phyloP scores from a whole-genome alignment of 2,888 invertebrate genomes.

The Rotaria socialis region DNA sequence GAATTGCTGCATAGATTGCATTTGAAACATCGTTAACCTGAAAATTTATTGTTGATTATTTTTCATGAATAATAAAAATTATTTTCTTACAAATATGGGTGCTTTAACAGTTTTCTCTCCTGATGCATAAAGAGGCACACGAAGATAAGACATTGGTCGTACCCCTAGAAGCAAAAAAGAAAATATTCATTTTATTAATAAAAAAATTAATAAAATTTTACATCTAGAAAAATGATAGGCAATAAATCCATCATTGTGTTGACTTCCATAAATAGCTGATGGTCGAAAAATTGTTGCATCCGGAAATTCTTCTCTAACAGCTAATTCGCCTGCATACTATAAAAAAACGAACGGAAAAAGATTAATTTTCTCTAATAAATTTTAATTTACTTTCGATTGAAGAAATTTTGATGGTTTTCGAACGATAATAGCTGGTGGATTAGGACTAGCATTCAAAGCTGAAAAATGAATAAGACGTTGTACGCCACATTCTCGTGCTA shows the following conservation, averaged over 20 bases:
- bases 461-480: conserved; percentile 87
- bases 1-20: conserved; percentile 40
- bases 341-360: background rate
- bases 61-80: background rate
- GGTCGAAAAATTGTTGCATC: conserved; percentile 87
- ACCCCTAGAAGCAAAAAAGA: background rate
- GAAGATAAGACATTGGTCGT: background rate
- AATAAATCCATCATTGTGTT: conserved; percentile 8
- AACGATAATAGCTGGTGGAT: conserved; percentile 64
- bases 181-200: background rate
- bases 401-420: conserved; percentile 51
- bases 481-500: conserved; percentile 74
- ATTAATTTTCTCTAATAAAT: conserved; percentile 43
- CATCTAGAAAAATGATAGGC: conserved; percentile 10
- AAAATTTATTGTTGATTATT: conserved; percentile 26
- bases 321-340: conserved; percentile 74
- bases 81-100: conserved; percentile 41
- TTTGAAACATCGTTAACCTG: conserved; percentile 43
- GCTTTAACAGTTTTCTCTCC: conserved; percentile 45
- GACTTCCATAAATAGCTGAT: conserved; percentile 80
- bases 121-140: conserved; percentile 42
- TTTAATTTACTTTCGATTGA: conserved; percentile 52
- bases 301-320: conserved; percentile 88
- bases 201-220: background rate
- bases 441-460: conserved; percentile 72